These are phyloP conservation scores for Origma solitaria DNA, from an alignment of 2,113 vertebrate genomes.

Conservation along the genomic window DNA sequence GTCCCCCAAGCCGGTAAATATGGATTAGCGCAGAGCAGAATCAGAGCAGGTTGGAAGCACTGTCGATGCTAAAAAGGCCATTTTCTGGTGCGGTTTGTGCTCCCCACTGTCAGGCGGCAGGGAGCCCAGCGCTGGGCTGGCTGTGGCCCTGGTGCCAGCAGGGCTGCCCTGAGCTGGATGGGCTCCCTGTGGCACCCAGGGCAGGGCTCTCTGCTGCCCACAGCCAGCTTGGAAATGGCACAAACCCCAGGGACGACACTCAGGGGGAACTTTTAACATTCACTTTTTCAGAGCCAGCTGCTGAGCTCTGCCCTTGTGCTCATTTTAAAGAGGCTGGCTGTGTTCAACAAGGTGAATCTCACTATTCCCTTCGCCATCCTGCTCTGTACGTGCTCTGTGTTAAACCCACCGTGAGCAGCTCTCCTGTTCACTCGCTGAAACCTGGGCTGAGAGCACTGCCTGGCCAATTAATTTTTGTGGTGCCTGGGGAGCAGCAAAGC, in stretches of 20 bases:
- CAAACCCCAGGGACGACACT: not conserved
- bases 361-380: not conserved
- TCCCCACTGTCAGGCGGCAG: not conserved
- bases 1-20: not conserved
- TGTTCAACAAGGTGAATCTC: not conserved
- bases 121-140: not conserved
- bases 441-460: not conserved
- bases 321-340: not conserved
- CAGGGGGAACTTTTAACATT: not conserved
- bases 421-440: not conserved
- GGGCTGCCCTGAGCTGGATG: not conserved
- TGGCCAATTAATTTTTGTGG: slow-evolving; percentile 13
- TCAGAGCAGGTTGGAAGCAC: not conserved
- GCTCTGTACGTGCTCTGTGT: not conserved
- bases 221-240: not conserved
- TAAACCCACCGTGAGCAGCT: not conserved
- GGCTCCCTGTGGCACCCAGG: not conserved
- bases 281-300: not conserved
- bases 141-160: not conserved
- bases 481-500: not conserved
- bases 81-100: not conserved
- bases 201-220: not conserved
- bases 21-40: not conserved
- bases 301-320: not conserved
- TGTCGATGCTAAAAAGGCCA: not conserved